Evolutionary conservation across 1,140 invertebrate species (phyloP).

Genomic region (Idris sp.): DNA sequence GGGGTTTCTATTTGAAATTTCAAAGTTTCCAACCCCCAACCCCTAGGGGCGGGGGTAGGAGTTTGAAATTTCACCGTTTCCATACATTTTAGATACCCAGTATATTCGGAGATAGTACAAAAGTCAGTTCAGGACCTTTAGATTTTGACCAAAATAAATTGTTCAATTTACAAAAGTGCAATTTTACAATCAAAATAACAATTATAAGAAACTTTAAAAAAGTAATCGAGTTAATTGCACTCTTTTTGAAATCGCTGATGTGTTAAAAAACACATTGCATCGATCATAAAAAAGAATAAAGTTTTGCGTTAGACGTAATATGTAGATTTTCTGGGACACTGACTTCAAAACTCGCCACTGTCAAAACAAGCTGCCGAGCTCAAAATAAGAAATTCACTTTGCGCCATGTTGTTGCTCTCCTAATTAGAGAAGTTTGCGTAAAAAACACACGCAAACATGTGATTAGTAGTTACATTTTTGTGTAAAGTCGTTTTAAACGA

Average conservation of each 20-base stretch:
- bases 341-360: constrained; percentile 62
- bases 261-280: constrained; percentile 12
- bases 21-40: no score
- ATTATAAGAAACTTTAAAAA: no score
- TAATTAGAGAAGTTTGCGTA: constrained; percentile 43
- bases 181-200: no score
- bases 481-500: constrained; percentile 15
- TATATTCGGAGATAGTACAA: no score
- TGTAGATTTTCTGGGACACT: constrained; percentile 60
- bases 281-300: constrained; percentile 27
- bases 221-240: neutral
- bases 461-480: constrained; percentile 46
- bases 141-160: no score
- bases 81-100: no score
- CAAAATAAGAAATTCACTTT: constrained; percentile 59
- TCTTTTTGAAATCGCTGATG: constrained; percentile 12
- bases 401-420: constrained; percentile 28
- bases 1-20: no score
- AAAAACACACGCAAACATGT: constrained; percentile 23
- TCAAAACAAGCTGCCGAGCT: constrained; percentile 60
- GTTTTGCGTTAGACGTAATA: constrained; percentile 39
- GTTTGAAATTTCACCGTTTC: no score
- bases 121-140: no score
- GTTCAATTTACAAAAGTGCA: no score
- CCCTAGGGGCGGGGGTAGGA: no score